Evolutionary conservation across 2,797 vertebrate genomes (phyloP).

Genomic region (Hippoglossus hippoglossus): DNA sequence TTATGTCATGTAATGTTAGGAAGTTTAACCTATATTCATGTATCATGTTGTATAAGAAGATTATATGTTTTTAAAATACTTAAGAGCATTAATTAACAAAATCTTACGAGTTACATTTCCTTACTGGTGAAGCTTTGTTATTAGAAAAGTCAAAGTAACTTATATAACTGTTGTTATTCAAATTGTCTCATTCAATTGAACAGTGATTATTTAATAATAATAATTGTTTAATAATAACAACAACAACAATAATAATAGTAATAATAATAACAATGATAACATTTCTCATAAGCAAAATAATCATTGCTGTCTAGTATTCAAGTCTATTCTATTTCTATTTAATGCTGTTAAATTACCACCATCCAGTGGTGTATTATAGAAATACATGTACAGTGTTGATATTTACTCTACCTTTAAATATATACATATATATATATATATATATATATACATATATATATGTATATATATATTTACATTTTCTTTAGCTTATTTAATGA

Average conservation of each 20-base stretch:
- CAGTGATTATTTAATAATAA: no score
- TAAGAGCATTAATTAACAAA: background rate
- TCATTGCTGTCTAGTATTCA: background rate
- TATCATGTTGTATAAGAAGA: background rate
- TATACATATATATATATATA: background rate
- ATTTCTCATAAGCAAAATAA: no score
- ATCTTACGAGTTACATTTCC: background rate
- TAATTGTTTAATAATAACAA: no score
- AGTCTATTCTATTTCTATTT: background rate
- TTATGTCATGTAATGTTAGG: no score
- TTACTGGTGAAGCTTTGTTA: no score
- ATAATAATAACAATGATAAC: no score
- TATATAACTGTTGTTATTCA: no score
- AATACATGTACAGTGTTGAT: conserved; percentile 3
- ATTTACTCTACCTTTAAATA: background rate
- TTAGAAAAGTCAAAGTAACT: no score
- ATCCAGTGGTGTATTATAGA: conserved; percentile 61
- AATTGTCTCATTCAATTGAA: no score
- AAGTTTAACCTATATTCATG: background rate
- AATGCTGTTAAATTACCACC: conserved; percentile 52
- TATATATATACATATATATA: background rate
- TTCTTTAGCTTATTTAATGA: background rate
- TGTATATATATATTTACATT: background rate
- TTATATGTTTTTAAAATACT: background rate
- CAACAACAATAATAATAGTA: no score